Base-by-base conservation (phyloP, 2,113 vertebrate species). In the Gasterosteus nipponicus region DNA sequence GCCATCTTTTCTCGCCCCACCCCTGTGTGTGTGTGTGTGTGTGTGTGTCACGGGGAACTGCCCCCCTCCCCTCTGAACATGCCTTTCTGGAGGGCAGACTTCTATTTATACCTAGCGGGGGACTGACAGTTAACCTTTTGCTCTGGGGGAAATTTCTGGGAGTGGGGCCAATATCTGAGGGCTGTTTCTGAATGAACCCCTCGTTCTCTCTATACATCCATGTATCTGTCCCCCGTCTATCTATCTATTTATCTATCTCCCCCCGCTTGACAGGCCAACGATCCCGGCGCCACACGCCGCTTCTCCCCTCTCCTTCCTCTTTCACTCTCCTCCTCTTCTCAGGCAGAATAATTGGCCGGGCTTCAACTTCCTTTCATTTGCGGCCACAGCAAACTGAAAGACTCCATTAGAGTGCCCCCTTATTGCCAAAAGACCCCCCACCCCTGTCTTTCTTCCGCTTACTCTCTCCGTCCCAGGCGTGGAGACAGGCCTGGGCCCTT, bases 121-220 rank as follows among this genome's bases (percentile, higher is more conserved):
- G 91, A 92, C 89, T 94, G 92, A 93, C 92, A 91, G 92, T 90
- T 93, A 92, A 93, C 93, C 93, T 93, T 94, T 94, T 87, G 92
- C 91, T 89, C 91, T 89, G 88, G 84, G 85, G 87, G 86, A 89
- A 69, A 92, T 90, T 85, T 91, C 92, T 91, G 88, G 92, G 91
- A 92, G 67, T 39, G 41, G 64, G 84, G 89, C 92, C 92, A 94
- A 90, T 85, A 80, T 90, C 81, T 82, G 78, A 69, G 81, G 75
- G 84, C 84, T 83, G 42, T 78, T 85, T 85, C 79, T 87, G 61
- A 81, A 83, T 90, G 65, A 81, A 77, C 73, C 72, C 76, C 84
- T 82, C 73, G 10, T 82, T 81, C 81, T 67, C 78, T 80, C 75
- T 76, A 57, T 80, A 57, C 73, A 75, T 82, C 60, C 59, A 58